Conservation (phyloP, 64 coral and sea anemone species). For the Acropora yongei region DNA sequence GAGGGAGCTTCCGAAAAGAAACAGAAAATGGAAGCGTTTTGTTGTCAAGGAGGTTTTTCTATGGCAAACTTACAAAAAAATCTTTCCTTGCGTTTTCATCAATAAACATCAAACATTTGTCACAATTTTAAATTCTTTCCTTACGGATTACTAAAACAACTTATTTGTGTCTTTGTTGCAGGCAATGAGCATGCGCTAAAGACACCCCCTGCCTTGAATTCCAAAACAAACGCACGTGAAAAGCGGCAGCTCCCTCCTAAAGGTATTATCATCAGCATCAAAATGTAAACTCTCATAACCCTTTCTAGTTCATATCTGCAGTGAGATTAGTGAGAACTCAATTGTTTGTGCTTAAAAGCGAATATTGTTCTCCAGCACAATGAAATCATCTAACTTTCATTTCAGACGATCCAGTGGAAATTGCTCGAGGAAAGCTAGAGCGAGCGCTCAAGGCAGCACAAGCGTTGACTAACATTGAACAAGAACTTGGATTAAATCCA, state of each 20-base stretch:
- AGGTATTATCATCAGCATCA: neutral
- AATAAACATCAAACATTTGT: neutral
- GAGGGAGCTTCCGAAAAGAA: slow-evolving; percentile 3
- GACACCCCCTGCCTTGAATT: neutral
- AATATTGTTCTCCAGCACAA: neutral
- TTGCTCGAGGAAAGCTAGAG: slow-evolving; percentile 52
- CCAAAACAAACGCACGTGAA: slow-evolving; percentile 40
- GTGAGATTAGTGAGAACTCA: neutral
- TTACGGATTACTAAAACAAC: neutral
- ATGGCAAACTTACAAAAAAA: neutral
- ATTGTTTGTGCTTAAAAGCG: neutral
- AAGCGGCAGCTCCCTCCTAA: slow-evolving; percentile 61
- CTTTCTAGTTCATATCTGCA: neutral
- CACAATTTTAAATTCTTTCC: neutral
- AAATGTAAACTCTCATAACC: neutral
- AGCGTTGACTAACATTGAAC: slow-evolving; percentile 56
- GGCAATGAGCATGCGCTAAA: slow-evolving; percentile 43
- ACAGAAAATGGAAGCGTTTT: neutral
- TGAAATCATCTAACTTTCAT: neutral
- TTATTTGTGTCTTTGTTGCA: slow-evolving; percentile 36
- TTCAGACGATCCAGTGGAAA: slow-evolving; percentile 42
- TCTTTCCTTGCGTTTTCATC: neutral
- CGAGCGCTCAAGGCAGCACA: slow-evolving; percentile 45
- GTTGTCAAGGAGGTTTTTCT: neutral
- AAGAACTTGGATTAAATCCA: slow-evolving; percentile 59